phyloP scores from a whole-genome alignment of 2,113 vertebrate species.

The Pica pica region DNA sequence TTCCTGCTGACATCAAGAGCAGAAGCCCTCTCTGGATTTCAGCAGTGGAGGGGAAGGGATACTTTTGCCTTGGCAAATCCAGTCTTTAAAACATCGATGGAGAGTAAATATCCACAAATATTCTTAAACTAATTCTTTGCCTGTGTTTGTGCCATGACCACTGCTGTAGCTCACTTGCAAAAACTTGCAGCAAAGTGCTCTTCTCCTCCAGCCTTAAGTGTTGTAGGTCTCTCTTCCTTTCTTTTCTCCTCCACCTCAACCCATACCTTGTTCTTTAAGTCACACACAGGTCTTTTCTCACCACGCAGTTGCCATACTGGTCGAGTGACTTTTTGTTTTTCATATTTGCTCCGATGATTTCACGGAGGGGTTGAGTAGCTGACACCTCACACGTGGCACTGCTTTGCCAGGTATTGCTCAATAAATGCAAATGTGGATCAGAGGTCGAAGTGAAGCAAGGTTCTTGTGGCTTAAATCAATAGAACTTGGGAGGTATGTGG shows the following conservation, averaged over 20 bases:
- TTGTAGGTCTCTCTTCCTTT: neutral
- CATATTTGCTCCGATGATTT: neutral
- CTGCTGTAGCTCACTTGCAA: neutral
- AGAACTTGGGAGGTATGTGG: neutral
- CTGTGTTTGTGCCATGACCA: neutral
- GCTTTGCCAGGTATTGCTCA: conserved; percentile 19
- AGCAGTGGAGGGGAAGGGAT: neutral
- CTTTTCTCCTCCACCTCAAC: neutral
- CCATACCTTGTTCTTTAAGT: neutral
- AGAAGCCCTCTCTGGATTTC: neutral
- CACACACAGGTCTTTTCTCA: neutral
- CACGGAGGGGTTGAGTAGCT: neutral
- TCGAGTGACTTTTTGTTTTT: neutral
- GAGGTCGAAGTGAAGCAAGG: neutral
- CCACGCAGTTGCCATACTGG: neutral
- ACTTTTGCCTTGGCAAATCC: neutral
- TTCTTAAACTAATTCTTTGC: neutral
- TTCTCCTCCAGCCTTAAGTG: neutral
- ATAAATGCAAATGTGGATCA: conserved; percentile 23
- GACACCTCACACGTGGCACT: neutral
- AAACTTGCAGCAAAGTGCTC: neutral
- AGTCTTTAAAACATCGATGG: neutral
- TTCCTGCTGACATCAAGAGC: neutral
- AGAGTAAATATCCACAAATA: neutral
- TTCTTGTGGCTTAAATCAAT: conserved; percentile 1